Conservation (phyloP, 2,888 invertebrate species). For the Microdon myrmicae region DNA sequence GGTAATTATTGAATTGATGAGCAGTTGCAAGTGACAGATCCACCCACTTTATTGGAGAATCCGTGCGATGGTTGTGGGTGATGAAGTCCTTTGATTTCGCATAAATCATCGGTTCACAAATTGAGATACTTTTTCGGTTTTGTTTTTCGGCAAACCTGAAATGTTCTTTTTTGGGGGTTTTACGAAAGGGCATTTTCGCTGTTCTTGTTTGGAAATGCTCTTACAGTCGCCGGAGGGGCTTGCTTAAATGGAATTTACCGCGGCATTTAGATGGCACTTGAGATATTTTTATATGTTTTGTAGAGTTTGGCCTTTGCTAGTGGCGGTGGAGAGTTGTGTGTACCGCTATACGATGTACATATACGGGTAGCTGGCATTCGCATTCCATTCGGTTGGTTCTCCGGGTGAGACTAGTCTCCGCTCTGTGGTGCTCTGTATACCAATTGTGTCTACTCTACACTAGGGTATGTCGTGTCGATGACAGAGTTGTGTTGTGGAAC, state of each 20-base stretch:
- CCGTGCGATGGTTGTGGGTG: too few species aligned
- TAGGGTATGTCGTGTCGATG: conserved; percentile 44
- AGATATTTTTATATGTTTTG: conserved; percentile 44
- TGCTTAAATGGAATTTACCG: conserved; percentile 27
- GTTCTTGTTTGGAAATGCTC: too few species aligned
- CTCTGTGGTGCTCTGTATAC: conserved; percentile 28
- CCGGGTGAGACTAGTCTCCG: conserved; percentile 32
- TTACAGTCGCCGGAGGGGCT: conserved; percentile 8
- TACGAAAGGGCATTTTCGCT: too few species aligned
- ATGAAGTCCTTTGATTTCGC: too few species aligned
- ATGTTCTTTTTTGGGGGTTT: too few species aligned
- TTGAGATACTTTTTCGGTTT: too few species aligned
- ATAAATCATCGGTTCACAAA: too few species aligned
- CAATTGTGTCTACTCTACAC: conserved; percentile 48
- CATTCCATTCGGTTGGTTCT: conserved; percentile 15
- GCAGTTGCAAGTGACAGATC: too few species aligned
- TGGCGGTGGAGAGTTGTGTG: conserved; percentile 36
- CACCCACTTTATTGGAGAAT: too few species aligned
- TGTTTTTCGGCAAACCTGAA: too few species aligned
- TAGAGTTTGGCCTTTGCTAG: conserved; percentile 33
- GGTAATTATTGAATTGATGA: background rate
- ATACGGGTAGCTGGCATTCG: conserved; percentile 17
- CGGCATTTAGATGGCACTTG: conserved; percentile 21
- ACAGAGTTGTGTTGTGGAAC: conserved; percentile 39
- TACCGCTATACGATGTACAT: conserved; percentile 18